A percentile compares a stretch with the other conserved stretches of the same genome.
Conservation (phyloP, 2,888 invertebrate genomes). For the Hoplodrina ambigua region DNA sequence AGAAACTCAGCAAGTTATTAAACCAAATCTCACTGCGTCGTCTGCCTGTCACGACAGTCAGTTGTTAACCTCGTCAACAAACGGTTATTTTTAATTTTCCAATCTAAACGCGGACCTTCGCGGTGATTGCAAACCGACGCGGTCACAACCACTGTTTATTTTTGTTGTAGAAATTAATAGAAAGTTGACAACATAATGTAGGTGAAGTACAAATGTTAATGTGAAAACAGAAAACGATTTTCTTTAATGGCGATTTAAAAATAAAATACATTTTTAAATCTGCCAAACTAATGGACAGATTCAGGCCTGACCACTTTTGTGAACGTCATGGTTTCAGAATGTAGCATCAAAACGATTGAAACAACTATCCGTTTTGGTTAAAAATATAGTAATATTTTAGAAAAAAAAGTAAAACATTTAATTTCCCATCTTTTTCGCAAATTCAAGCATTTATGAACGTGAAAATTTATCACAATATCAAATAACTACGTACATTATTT, state of each 20-base stretch:
- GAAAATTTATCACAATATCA: background rate
- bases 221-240: conserved; percentile 11
- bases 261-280: background rate
- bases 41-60: conserved; percentile 68
- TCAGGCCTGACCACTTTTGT: background rate
- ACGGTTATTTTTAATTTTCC: conserved; percentile 69
- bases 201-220: conserved; percentile 60
- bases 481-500: no score
- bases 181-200: conserved; percentile 61
- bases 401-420: no score
- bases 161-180: conserved; percentile 66
- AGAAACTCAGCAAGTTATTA: conserved; percentile 41
- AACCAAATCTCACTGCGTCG: conserved; percentile 61
- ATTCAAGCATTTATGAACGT: background rate
- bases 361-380: background rate
- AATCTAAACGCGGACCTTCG: conserved; percentile 72
- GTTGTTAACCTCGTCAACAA: conserved; percentile 71
- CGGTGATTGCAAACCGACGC: conserved; percentile 65
- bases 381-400: background rate
- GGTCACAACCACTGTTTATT: conserved; percentile 71
- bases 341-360: no score
- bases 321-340: no score
- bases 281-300: background rate
- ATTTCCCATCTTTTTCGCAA: no score
- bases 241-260: background rate